phyloP scores from a whole-genome alignment of 2,113 vertebrate genomes.

The Pimephales promelas region DNA sequence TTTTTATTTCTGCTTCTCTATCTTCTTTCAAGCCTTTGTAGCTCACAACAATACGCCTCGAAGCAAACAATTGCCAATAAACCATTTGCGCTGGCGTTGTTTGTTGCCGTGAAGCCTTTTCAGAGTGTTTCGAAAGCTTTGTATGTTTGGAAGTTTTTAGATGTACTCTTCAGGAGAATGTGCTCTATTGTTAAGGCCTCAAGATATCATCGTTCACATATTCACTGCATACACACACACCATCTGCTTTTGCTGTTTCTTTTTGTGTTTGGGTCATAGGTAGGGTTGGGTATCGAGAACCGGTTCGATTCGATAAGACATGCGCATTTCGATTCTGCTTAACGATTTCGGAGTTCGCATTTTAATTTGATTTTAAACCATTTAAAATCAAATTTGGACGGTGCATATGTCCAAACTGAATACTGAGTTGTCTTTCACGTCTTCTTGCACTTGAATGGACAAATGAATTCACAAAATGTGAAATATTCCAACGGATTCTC shows the following conservation, averaged over 20 bases:
- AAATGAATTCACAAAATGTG: no score
- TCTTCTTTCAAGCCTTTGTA: conserved; percentile 30
- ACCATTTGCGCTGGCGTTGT: conserved; percentile 37
- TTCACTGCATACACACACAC: conserved; percentile 17
- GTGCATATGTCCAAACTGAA: no score
- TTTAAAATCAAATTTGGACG: no score
- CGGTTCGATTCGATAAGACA: no score
- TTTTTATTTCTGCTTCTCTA: conserved; percentile 39
- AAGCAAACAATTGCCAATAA: conserved; percentile 30
- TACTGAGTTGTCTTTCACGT: no score
- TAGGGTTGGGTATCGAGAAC: no score
- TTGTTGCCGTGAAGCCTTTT: conserved; percentile 24
- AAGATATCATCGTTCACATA: conserved; percentile 35
- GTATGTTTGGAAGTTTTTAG: conserved; percentile 33
- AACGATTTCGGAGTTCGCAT: no score
- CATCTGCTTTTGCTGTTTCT: conserved; percentile 13
- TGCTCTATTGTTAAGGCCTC: conserved; percentile 50
- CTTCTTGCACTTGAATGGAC: no score
- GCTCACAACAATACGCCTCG: neutral
- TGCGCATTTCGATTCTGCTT: no score
- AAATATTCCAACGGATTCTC: no score
- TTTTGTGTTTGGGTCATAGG: neutral
- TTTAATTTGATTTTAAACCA: no score
- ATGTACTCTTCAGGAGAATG: conserved; percentile 36
- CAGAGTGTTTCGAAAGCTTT: conserved; percentile 11